Conservation (phyloP, 2,113 vertebrate species). For the Coreoperca whiteheadi region DNA sequence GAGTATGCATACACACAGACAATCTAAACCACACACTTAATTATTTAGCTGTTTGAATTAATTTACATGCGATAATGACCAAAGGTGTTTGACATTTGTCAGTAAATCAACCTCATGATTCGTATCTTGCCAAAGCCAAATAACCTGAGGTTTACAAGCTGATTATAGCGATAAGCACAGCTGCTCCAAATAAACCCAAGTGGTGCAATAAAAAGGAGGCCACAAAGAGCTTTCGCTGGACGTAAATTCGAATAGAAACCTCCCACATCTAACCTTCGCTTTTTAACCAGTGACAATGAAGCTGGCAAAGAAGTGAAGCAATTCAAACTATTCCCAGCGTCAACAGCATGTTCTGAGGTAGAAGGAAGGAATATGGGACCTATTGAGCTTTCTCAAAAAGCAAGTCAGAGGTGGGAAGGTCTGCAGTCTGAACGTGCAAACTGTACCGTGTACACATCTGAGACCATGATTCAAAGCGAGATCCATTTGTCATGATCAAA, state of each 20-base stretch:
- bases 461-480: background rate
- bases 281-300: conserved; percentile 36
- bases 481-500: background rate
- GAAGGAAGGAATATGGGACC: conserved; percentile 25
- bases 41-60: background rate
- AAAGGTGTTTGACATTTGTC: conserved; percentile 29
- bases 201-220: conserved; percentile 40
- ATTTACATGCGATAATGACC: conserved; percentile 10
- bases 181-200: conserved; percentile 51
- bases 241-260: conserved; percentile 42
- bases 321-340: conserved; percentile 1
- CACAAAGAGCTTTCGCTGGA: conserved; percentile 19
- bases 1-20: background rate
- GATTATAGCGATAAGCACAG: conserved; percentile 51
- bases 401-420: conserved; percentile 22
- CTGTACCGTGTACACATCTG: background rate
- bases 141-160: conserved; percentile 46
- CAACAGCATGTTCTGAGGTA: conserved; percentile 24
- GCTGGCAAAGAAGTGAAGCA: background rate
- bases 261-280: conserved; percentile 8
- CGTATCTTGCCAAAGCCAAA: conserved; percentile 17
- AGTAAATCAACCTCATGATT: conserved; percentile 43
- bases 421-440: background rate
- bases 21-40: background rate
- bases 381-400: conserved; percentile 32